These are phyloP conservation scores for Dasysyrphus tricinctus DNA, from an alignment of 2,888 invertebrate genomes.

Conservation along the genomic window DNA sequence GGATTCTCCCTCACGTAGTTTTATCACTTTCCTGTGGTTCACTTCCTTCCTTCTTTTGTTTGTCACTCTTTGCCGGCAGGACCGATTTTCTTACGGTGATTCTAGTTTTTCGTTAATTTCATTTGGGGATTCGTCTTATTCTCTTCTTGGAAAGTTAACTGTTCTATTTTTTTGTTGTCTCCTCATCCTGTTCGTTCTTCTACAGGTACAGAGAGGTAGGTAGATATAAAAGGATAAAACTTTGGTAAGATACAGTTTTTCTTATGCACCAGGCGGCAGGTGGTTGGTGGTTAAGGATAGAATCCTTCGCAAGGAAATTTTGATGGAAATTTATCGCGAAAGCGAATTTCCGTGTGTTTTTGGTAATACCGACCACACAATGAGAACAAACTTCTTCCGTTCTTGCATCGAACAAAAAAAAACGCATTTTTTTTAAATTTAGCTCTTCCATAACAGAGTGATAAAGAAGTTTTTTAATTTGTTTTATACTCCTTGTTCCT, in stretches of 20 bases:
- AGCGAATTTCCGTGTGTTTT: constrained; percentile 70
- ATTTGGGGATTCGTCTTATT: constrained; percentile 32
- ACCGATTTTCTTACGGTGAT: constrained; percentile 44
- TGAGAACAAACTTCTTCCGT: constrained; percentile 45
- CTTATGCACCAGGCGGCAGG: neutral
- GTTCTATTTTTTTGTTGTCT: neutral
- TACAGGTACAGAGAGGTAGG: neutral
- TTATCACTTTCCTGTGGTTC: constrained; percentile 67
- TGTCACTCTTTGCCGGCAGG: constrained; percentile 37
- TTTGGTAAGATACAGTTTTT: constrained; percentile 10
- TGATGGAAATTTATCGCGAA: constrained; percentile 70
- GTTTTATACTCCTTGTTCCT: constrained; percentile 34
- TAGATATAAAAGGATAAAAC: constrained; percentile 37
- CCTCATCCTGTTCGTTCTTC: neutral
- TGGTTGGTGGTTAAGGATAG: neutral
- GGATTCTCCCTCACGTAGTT: constrained; percentile 62
- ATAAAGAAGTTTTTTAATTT: constrained; percentile 60
- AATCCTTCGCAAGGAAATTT: neutral
- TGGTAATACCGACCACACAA: constrained; percentile 29
- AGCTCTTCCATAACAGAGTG: constrained; percentile 46
- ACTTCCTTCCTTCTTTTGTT: constrained; percentile 55
- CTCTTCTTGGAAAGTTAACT: neutral
- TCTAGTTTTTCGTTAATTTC: constrained; percentile 52
- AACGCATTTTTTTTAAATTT: constrained; percentile 37
- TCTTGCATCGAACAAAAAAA: neutral